These are phyloP conservation scores for Callospermophilus lateralis DNA, from an alignment of 2,113 vertebrate species.

Conservation along the genomic window DNA sequence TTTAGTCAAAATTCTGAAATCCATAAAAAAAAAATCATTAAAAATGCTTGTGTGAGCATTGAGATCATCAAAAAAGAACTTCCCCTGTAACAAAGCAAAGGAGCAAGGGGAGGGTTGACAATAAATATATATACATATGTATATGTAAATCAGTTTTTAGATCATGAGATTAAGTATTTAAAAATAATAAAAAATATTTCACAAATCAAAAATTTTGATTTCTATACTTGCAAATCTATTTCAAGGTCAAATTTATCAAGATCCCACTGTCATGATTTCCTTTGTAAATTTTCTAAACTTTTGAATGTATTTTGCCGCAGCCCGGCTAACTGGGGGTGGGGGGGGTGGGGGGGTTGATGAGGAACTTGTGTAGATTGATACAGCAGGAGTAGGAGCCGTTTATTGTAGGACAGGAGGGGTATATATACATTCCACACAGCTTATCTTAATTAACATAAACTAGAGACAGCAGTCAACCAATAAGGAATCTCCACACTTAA, in stretches of 20 bases:
- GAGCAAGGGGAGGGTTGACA: no score
- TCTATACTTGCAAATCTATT: not conserved
- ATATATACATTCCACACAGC: no score
- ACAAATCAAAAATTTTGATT: not conserved
- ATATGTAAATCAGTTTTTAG: not conserved
- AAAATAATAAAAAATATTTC: not conserved
- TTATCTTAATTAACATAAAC: no score
- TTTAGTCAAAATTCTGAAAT: not conserved
- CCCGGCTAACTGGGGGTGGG: no score
- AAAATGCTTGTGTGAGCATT: not conserved
- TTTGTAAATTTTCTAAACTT: not conserved
- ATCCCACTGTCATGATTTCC: not conserved
- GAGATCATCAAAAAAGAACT: not conserved
- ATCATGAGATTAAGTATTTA: not conserved
- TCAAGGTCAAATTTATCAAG: not conserved
- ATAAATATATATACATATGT: no score
- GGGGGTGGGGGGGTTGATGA: no score
- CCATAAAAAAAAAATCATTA: not conserved
- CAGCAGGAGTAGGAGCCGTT: no score
- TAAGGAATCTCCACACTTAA: no score
- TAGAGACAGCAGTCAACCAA: no score
- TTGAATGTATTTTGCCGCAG: not conserved
- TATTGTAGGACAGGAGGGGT: no score
- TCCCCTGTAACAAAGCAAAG: not conserved
- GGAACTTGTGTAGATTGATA: no score